These are phyloP conservation scores for Drosophila heteroneura DNA, from an alignment of 2,888 invertebrate species.

Conservation along the genomic window DNA sequence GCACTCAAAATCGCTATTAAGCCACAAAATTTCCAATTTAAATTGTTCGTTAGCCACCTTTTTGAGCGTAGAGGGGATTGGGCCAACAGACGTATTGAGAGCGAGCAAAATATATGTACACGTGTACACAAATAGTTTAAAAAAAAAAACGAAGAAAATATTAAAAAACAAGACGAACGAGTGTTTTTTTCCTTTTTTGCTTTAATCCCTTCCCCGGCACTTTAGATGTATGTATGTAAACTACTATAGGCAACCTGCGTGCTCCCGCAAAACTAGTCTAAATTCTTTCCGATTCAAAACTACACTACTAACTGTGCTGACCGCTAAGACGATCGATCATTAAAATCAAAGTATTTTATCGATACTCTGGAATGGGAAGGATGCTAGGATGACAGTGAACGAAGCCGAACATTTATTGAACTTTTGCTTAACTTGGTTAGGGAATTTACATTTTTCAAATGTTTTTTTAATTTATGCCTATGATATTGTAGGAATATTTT, in stretches of 20 bases:
- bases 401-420: neutral
- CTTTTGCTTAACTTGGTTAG: neutral
- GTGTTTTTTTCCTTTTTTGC: slow-evolving; percentile 17
- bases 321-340: slow-evolving; percentile 20
- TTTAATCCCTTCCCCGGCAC: slow-evolving; percentile 27
- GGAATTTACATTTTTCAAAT: neutral
- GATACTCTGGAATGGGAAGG: slow-evolving; percentile 29
- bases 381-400: slow-evolving; percentile 12
- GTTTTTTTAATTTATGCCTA: neutral
- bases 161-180: slow-evolving; percentile 56
- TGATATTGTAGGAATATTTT: neutral
- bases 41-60: slow-evolving; percentile 17
- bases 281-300: slow-evolving; percentile 21
- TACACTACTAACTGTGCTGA: neutral
- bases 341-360: slow-evolving; percentile 8
- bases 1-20: slow-evolving; percentile 15
- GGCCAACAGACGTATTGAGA: slow-evolving; percentile 39
- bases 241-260: slow-evolving; percentile 10
- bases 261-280: slow-evolving; percentile 17
- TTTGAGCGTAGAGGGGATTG: slow-evolving; percentile 14
- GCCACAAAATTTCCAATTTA: slow-evolving; percentile 17
- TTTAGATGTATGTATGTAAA: slow-evolving; percentile 4
- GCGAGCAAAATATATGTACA: slow-evolving; percentile 40
- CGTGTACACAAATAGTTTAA: slow-evolving; percentile 53
- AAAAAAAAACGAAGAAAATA: slow-evolving; percentile 62